A percentile compares a stretch with the other conserved stretches of the same genome.
Conservation (phyloP, 1,140 invertebrate genomes). For the Epicauta chinensis region DNA sequence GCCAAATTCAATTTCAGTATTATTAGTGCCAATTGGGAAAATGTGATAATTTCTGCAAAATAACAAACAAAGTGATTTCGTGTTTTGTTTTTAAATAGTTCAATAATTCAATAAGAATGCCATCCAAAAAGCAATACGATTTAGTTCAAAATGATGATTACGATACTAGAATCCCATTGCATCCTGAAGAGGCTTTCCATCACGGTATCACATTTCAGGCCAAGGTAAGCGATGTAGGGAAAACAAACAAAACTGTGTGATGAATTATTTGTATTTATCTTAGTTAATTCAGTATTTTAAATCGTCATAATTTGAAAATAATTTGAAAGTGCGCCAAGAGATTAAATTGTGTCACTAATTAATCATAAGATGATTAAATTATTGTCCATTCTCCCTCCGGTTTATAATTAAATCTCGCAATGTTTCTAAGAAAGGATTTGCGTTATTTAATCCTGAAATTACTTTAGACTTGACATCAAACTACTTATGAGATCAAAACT, state of each 20-base stretch:
- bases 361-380: background rate
- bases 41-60: too few species aligned
- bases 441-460: too few species aligned
- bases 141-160: slow-evolving; percentile 92
- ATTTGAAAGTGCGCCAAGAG: background rate
- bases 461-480: too few species aligned
- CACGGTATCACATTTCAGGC: slow-evolving; percentile 95
- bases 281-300: background rate
- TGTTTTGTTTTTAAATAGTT: too few species aligned
- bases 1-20: too few species aligned
- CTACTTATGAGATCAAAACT: too few species aligned
- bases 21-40: too few species aligned
- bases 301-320: background rate
- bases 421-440: too few species aligned
- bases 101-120: slow-evolving; percentile 51
- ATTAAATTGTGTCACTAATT: background rate
- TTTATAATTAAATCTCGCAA: too few species aligned
- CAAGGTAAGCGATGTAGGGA: slow-evolving; percentile 85
- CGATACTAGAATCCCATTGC: slow-evolving; percentile 87
- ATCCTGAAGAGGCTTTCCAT: slow-evolving; percentile 93
- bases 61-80: too few species aligned
- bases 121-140: slow-evolving; percentile 86
- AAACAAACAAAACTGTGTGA: background rate
- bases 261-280: too few species aligned
- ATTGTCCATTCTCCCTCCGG: background rate